phyloP scores from a whole-genome alignment of 2,113 vertebrate genomes.

The Phyllostomus hastatus region DNA sequence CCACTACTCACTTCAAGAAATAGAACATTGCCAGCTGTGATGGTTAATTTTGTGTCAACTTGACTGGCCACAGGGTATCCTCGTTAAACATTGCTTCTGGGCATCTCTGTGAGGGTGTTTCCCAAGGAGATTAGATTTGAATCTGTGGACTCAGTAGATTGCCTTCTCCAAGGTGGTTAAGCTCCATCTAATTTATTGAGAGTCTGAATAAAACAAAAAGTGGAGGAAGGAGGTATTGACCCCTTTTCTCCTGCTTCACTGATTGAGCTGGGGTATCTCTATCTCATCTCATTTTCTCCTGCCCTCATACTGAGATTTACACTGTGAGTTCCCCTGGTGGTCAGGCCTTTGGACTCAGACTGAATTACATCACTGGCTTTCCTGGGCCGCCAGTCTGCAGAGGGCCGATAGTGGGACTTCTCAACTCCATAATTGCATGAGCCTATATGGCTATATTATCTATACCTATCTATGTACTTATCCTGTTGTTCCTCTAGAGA shows the following conservation, averaged over 20 bases:
- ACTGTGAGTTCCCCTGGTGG: too few relatives aligned
- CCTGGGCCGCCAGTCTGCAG: not conserved
- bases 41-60: not conserved
- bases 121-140: not conserved
- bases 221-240: not conserved
- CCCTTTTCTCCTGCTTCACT: not conserved
- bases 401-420: too few relatives aligned
- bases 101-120: too few relatives aligned
- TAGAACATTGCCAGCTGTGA: not conserved
- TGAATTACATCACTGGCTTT: not conserved
- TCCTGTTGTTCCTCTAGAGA: not conserved
- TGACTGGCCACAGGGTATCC: too few relatives aligned
- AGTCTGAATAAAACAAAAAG: not conserved
- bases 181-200: not conserved
- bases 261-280: not conserved
- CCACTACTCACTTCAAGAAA: not conserved
- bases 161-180: not conserved
- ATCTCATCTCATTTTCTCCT: too few relatives aligned
- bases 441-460: too few relatives aligned
- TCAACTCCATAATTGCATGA: too few relatives aligned
- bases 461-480: not conserved
- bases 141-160: not conserved
- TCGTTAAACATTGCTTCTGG: too few relatives aligned
- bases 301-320: not conserved
- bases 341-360: not conserved